Conservation (phyloP, 2,113 vertebrate genomes). For the Promerops cafer region DNA sequence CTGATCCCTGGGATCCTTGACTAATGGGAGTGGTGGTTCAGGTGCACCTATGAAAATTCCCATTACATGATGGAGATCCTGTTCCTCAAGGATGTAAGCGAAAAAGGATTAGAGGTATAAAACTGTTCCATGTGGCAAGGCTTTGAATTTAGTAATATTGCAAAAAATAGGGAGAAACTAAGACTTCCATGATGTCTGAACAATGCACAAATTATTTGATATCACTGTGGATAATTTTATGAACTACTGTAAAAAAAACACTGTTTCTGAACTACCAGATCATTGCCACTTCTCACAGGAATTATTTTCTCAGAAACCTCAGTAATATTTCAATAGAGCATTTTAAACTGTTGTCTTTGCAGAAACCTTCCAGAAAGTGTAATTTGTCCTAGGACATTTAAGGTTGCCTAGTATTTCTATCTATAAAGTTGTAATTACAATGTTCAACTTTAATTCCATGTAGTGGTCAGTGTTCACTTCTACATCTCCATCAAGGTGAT, state of each 20-base stretch:
- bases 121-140: neutral
- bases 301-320: neutral
- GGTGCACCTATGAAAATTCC: neutral
- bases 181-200: neutral
- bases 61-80: neutral
- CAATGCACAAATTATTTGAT: neutral
- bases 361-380: neutral
- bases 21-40: neutral
- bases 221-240: neutral
- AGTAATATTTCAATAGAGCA: neutral
- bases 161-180: neutral
- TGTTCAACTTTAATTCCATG: rapidly evolving
- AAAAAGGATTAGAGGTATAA: neutral
- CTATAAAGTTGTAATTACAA: neutral
- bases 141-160: neutral
- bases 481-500: neutral
- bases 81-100: neutral
- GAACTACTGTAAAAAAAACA: neutral
- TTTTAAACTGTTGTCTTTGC: neutral
- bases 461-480: neutral
- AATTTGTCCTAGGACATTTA: neutral
- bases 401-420: neutral
- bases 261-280: neutral
- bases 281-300: neutral
- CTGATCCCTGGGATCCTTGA: neutral